A percentile compares a stretch with the other conserved stretches of the same genome.
These are phyloP conservation scores for Fragariocoptes setiger DNA, from an alignment of 1,140 invertebrate genomes.

Conservation along the genomic window DNA sequence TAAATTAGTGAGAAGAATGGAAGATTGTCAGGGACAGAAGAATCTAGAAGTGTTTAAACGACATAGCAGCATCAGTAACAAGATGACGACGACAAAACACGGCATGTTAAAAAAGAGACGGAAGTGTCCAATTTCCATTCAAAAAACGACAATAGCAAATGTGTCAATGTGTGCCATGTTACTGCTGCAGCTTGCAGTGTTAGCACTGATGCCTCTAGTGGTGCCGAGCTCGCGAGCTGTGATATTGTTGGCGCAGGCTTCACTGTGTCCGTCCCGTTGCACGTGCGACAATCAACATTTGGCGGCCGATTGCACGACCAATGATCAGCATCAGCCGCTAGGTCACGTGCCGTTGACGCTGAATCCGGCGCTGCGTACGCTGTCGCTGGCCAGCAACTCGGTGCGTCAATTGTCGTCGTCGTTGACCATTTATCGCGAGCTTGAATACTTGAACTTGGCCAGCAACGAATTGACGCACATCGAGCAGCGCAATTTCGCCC, in stretches of 20 bases:
- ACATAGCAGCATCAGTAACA: no score
- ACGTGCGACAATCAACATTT: slow-evolving; percentile 54
- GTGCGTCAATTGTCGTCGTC: slow-evolving; percentile 54
- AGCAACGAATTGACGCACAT: slow-evolving; percentile 43
- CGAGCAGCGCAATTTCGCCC: slow-evolving; percentile 33
- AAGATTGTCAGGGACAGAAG: no score
- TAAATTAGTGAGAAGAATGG: no score
- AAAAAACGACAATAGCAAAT: no score
- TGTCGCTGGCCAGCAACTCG: slow-evolving; percentile 48
- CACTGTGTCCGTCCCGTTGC: slow-evolving; percentile 32
- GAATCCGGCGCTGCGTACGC: slow-evolving; percentile 47
- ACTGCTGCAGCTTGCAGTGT: no score
- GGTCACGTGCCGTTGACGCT: slow-evolving; percentile 62
- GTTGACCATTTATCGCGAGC: slow-evolving; percentile 49
- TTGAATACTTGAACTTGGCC: slow-evolving; percentile 47
- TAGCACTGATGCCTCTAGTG: no score
- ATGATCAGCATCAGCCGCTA: slow-evolving; percentile 41
- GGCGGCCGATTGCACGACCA: slow-evolving; percentile 51
- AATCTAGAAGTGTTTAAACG: no score
- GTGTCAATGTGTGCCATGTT: no score
- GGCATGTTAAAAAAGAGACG: no score
- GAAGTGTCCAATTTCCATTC: no score
- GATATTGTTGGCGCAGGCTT: slow-evolving; percentile 2
- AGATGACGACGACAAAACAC: no score
- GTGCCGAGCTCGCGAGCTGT: no score